Evolutionary conservation across 64 coral and sea anemone species (phyloP), one percentile per base, ranked within the genome.

Genomic region (Dendrophyllia cribrosa): DNA sequence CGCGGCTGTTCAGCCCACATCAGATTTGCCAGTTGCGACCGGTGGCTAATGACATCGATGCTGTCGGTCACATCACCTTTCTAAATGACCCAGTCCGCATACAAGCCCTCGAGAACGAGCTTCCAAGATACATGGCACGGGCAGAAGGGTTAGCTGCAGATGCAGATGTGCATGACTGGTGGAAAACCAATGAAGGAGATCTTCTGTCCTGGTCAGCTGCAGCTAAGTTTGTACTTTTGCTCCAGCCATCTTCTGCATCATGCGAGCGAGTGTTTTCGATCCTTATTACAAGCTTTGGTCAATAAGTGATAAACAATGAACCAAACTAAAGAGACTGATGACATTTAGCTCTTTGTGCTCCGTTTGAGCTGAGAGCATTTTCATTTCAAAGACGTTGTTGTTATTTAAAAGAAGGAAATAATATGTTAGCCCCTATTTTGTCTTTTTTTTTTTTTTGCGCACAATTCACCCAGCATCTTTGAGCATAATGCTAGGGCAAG

Each of bases 261-360:
- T 89, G 47, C 24, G 87, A 77, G 51, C 55, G 89, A 72, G 89
- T 91, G 16, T 91, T 91, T 66, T 91, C 76, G 14, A 70, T 91
- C 22, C 77, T 82, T 26, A 91, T 63, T 15, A 82, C 76, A 9
- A 12, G 24, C 19, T 91, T 91, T 91, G 77, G 76, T 9, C 82
- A 80, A 90, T 19, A 90, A 86, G 82, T 5, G 81, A 67, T 85
- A 64, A 58, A 25, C 23, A 72, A 68, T 34, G 34, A 34, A 34
- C 34, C 34, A 34, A 34, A 34, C 34, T 34, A 34, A 34, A 34
- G 34, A 34, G 34, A 34, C 34, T 34, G 34, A 34, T 34, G 34
- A 34, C 34, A 34, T 34, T 34, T 34, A 34, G 34, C 34, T 34
- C 34, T 34, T 34, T 34, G 0, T 34, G 34, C 34, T 34, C 34